Evolutionary conservation across 1,140 invertebrate genomes (phyloP).

Genomic region (Drosophila yakuba): DNA sequence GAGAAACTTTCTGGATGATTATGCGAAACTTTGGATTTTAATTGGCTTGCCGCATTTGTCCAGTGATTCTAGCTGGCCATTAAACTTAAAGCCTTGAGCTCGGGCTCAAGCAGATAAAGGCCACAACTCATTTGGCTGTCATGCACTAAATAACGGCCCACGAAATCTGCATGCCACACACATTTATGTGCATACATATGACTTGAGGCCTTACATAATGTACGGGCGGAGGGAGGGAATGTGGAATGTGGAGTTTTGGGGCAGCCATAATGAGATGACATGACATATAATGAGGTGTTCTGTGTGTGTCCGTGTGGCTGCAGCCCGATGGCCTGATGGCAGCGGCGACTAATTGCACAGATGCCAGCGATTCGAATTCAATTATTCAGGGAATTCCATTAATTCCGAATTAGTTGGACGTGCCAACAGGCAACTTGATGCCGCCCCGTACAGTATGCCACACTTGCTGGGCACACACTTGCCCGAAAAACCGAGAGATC

Average conservation of each 20-base stretch:
- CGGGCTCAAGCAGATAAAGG: constrained; percentile 32
- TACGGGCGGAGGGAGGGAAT: constrained; percentile 4
- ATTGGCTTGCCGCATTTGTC: constrained; percentile 19
- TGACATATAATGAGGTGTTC: constrained; percentile 78
- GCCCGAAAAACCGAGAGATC: constrained; percentile 4
- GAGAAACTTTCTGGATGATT: constrained; percentile 29
- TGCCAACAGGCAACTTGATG: background rate
- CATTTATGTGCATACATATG: constrained; percentile 7
- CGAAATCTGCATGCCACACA: constrained; percentile 63
- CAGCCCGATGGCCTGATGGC: constrained; percentile 63
- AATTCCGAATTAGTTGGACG: constrained; percentile 81
- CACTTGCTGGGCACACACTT: constrained; percentile 6
- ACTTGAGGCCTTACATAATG: constrained; percentile 68
- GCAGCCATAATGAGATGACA: constrained; percentile 76
- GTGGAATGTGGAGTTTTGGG: constrained; percentile 25
- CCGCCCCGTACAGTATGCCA: constrained; percentile 1
- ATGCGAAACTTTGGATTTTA: constrained; percentile 31
- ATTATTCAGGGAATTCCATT: constrained; percentile 83
- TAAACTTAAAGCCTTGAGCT: constrained; percentile 33
- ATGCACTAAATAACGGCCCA: constrained; percentile 78
- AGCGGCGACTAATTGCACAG: constrained; percentile 61
- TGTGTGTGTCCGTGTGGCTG: constrained; percentile 42
- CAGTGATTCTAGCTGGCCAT: background rate
- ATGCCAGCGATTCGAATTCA: constrained; percentile 77
- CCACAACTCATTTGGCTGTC: constrained; percentile 81